A percentile compares a stretch with the other conserved stretches of the same genome.
Evolutionary conservation across 2,113 vertebrate species (phyloP).

Genomic region (Mohoua ochrocephala): DNA sequence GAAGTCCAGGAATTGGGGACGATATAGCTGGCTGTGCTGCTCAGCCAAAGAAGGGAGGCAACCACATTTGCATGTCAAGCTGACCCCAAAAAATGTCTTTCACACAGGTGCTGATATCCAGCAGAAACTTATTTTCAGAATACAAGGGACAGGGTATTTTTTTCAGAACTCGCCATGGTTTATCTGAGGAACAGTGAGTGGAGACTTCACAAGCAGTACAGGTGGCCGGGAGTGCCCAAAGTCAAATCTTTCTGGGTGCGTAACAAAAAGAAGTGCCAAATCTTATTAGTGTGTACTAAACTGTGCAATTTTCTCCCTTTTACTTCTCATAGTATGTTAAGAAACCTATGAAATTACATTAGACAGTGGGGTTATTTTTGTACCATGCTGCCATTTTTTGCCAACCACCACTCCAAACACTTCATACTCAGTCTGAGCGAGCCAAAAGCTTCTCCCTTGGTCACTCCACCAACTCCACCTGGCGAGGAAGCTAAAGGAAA

Average conservation of each 20-base stretch:
- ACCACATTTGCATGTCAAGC: fast-evolving
- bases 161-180: background rate
- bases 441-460: background rate
- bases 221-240: background rate
- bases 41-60: background rate
- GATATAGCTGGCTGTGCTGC: background rate
- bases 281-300: background rate
- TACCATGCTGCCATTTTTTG: background rate
- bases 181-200: background rate
- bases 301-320: background rate
- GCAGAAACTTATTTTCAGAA: background rate
- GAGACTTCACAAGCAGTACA: background rate
- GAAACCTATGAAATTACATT: background rate
- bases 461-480: background rate
- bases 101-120: background rate
- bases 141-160: background rate
- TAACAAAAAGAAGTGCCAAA: background rate
- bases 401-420: background rate
- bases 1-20: background rate
- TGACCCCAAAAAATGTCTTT: background rate
- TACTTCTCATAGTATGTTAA: background rate
- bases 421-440: background rate
- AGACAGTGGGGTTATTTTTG: background rate
- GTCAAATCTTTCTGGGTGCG: background rate
- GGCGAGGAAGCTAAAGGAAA: background rate